phyloP scores from a whole-genome alignment of 2,888 invertebrate species.

The Pemphredon lugubris region DNA sequence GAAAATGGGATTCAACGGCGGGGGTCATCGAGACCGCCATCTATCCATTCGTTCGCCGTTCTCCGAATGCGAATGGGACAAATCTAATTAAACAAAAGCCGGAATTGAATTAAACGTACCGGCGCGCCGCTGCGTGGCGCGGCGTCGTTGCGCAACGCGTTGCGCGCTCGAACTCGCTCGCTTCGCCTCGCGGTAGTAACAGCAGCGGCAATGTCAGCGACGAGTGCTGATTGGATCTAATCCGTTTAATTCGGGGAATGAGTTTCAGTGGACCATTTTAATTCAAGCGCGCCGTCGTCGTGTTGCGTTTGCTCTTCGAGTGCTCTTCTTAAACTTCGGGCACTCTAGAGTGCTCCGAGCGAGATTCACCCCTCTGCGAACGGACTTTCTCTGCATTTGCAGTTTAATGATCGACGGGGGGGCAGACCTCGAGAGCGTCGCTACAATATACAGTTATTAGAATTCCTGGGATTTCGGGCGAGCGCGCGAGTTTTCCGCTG shows the following conservation, averaged over 20 bases:
- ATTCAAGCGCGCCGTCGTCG: slow-evolving; percentile 66
- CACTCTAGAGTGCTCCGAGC: slow-evolving; percentile 23
- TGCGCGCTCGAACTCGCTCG: slow-evolving; percentile 32
- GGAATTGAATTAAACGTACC: slow-evolving; percentile 54
- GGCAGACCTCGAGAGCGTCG: slow-evolving; percentile 2
- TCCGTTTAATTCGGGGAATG: slow-evolving; percentile 78
- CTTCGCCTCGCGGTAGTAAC: slow-evolving; percentile 15
- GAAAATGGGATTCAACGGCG: slow-evolving; percentile 6
- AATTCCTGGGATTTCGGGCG: slow-evolving; percentile 7
- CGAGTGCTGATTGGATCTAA: slow-evolving; percentile 77
- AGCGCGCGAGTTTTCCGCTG: too few species aligned
- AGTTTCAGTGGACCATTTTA: slow-evolving; percentile 78
- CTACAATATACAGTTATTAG: slow-evolving; percentile 26
- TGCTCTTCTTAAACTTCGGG: slow-evolving; percentile 53
- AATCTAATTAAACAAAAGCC: slow-evolving; percentile 58
- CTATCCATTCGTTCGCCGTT: not conserved
- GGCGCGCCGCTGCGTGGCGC: slow-evolving; percentile 10
- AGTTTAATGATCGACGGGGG: slow-evolving; percentile 38
- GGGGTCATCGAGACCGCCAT: not conserved
- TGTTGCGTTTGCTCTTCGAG: slow-evolving; percentile 56
- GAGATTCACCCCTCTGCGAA: slow-evolving; percentile 15
- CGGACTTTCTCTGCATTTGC: slow-evolving; percentile 27
- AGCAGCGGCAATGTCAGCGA: slow-evolving; percentile 37
- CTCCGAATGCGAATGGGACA: slow-evolving; percentile 7
- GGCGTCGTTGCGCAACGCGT: slow-evolving; percentile 43